Percentiles rank a stretch among this genome's conserved stretches.
These are phyloP conservation scores for Pangasius djambal DNA, from an alignment of 2,797 vertebrate genomes.

Conservation along the genomic window DNA sequence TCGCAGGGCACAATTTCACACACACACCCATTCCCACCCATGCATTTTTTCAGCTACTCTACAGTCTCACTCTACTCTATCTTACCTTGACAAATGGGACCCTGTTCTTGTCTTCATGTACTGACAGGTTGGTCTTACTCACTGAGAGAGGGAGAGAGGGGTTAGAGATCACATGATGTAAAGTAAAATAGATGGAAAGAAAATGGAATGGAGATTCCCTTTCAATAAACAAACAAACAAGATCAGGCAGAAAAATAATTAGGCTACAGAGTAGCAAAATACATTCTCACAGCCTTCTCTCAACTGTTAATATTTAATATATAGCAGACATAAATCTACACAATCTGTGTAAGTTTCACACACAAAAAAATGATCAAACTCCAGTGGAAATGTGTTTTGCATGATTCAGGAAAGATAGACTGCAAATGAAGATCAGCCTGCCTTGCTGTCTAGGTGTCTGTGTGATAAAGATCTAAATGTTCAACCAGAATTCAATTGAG, in stretches of 20 bases:
- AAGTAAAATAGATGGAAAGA: not conserved
- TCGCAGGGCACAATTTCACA: too few relatives aligned
- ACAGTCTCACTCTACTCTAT: not conserved
- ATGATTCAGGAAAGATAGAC: not conserved
- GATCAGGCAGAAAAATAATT: constrained; percentile 12
- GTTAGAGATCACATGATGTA: not conserved
- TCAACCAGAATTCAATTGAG: not conserved
- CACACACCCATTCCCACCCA: too few relatives aligned
- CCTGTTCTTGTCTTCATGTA: constrained; percentile 93
- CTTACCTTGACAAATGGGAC: constrained; percentile 95
- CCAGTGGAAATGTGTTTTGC: not conserved
- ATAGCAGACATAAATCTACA: not conserved
- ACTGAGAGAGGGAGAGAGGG: constrained; percentile 68
- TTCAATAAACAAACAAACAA: constrained; percentile 22
- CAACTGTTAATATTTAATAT: constrained; percentile 17
- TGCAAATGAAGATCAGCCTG: not conserved
- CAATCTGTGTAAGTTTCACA: not conserved
- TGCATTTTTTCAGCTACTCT: not conserved
- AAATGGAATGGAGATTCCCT: not conserved
- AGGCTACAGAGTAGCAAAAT: not conserved
- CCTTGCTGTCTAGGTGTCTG: not conserved
- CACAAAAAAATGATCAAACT: constrained; percentile 3
- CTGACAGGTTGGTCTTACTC: constrained; percentile 92
- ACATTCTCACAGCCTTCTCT: not conserved
- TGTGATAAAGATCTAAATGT: constrained; percentile 12